Base-by-base conservation (phyloP, 1,140 invertebrate genomes). In the Drosophila rhopaloa region DNA sequence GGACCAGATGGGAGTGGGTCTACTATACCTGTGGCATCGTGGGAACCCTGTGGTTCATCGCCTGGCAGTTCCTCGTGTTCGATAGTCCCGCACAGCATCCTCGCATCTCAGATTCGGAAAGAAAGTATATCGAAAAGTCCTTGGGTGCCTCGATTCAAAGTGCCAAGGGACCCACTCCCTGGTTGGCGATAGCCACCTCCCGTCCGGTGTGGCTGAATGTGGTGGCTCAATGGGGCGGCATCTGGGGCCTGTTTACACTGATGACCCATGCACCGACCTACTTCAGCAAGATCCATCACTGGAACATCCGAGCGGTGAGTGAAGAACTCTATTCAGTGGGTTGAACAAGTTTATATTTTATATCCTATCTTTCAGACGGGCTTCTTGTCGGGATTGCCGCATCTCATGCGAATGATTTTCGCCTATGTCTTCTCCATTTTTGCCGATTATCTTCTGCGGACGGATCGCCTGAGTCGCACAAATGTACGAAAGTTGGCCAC, bases 171-270 rank as follows among this genome's bases (percentile, higher is more conserved):
- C 91, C 93, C 1, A 94, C 95, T 14, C 97, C 97, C 0, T 98
- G 97, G 97, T 93, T 89, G 29, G 71, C 92, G 1, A 96, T 98
- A 51, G 76, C 97, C 0, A 95, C 93, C 0, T 97, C 97, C 1
- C 66, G 93, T 1, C 95, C 97, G 0, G 94, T 98, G 1, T 97
- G 96, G 96, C 95, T 97, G 27, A 95, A 96, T 54, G 94, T 96
- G 47, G 82, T 96, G 1, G 95, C 95, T 0, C 96, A 98, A 88
- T 96, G 96, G 93, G 96, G 96, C 10, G 95, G 95, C 47, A 95
- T 96, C 78, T 98, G 97, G 97, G 96, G 96, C 2, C 94, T 97
- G 38, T 96, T 97, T 66, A 98, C 96, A 0, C 93, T 98, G 53
- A 95, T 98, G 90, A 97, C 96, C 1, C 95, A 97, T 78, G 94